Conservation (phyloP, 2,113 vertebrate genomes). For the Megaceryle torquata region DNA sequence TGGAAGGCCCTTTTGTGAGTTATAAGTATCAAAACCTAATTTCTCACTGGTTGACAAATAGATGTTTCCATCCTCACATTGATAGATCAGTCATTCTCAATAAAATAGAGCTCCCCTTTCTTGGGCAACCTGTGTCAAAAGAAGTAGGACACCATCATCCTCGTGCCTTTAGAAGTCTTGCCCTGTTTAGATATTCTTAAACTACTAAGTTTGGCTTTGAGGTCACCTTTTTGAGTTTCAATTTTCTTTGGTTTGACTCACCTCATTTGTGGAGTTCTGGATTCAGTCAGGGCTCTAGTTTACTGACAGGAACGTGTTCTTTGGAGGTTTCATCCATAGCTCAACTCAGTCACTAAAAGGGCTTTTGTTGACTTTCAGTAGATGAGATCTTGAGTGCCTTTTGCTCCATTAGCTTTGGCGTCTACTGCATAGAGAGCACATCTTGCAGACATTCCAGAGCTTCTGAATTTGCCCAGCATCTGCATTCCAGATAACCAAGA, state of each 20-base stretch:
- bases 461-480: conserved; percentile 65
- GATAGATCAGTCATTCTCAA: not conserved
- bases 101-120: not conserved
- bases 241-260: not conserved
- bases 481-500: conserved; percentile 66
- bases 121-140: not conserved
- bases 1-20: not conserved
- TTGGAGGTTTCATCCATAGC: not conserved
- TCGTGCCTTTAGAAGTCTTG: not conserved
- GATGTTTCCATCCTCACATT: not conserved
- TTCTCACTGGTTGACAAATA: not conserved
- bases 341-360: not conserved
- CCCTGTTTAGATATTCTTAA: not conserved
- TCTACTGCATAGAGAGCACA: conserved; percentile 58
- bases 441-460: conserved; percentile 56
- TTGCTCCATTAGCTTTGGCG: conserved; percentile 43
- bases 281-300: not conserved
- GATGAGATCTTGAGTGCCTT: not conserved
- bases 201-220: not conserved
- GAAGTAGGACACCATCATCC: not conserved
- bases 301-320: not conserved
- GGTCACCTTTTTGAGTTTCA: not conserved
- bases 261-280: not conserved
- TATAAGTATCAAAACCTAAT: not conserved
- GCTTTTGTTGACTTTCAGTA: not conserved